These are phyloP conservation scores for Gorsachius magnificus DNA, from an alignment of 2,797 vertebrate genomes.

Conservation along the genomic window DNA sequence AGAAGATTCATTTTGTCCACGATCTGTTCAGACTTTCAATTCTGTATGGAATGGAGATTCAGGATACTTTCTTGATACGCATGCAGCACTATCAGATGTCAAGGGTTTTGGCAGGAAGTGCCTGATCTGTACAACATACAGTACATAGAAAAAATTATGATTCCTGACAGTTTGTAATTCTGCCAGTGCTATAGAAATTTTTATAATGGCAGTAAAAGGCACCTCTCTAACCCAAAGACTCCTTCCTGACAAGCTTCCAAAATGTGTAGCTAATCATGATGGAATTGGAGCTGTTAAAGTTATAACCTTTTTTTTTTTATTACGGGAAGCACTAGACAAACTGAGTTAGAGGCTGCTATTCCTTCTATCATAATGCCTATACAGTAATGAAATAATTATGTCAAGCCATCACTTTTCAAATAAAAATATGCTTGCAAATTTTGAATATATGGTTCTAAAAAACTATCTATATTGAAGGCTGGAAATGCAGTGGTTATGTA, in stretches of 20 bases:
- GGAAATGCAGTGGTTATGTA: neutral
- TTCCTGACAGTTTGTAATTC: slow-evolving; percentile 20
- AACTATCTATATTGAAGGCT: neutral
- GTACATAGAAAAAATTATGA: neutral
- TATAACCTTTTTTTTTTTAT: neutral
- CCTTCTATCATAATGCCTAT: neutral
- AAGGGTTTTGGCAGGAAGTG: neutral
- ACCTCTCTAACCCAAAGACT: slow-evolving; percentile 1
- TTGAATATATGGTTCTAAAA: neutral
- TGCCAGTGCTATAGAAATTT: neutral
- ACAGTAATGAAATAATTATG: neutral
- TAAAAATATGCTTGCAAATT: neutral
- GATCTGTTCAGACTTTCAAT: neutral
- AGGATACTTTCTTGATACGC: neutral
- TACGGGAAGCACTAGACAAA: neutral
- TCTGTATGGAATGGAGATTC: neutral
- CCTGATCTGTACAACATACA: neutral
- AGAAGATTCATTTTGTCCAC: neutral
- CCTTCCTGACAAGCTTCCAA: neutral
- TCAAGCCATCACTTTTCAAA: neutral
- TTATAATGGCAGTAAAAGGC: slow-evolving; percentile 19
- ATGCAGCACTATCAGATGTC: neutral
- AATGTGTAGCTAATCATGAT: slow-evolving; percentile 21
- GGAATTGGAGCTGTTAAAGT: slow-evolving; percentile 4
- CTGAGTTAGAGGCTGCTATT: neutral